Evolutionary conservation across 1,140 invertebrate species (phyloP).

Genomic region (Onthophagus taurus): DNA sequence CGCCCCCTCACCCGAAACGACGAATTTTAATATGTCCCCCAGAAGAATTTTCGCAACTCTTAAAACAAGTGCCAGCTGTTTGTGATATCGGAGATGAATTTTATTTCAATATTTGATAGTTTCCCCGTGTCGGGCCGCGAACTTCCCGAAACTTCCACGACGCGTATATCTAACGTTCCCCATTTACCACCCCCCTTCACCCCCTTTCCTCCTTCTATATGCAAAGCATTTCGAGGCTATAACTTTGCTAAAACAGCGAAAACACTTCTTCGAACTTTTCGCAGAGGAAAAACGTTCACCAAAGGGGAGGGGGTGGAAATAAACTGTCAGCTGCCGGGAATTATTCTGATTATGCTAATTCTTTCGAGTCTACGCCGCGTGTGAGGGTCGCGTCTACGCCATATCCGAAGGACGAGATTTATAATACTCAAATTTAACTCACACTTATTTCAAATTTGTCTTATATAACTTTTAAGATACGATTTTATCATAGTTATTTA

Average conservation of each 20-base stretch:
- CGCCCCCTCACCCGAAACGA: too few relatives aligned
- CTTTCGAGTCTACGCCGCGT: conserved; percentile 29
- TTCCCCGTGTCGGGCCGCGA: conserved; percentile 14
- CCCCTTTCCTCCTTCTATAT: conserved; percentile 28
- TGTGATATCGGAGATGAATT: conserved; percentile 38
- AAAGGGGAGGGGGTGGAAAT: conserved; percentile 28
- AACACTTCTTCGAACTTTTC: conserved; percentile 26
- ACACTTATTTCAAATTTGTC: too few relatives aligned
- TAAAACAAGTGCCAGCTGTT: conserved; percentile 38
- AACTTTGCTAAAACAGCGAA: conserved; percentile 33
- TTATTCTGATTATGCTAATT: conserved; percentile 39
- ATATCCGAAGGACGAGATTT: too few relatives aligned
- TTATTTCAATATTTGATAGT: conserved; percentile 41
- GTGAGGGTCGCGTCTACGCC: too few relatives aligned
- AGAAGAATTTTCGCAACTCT: conserved; percentile 37
- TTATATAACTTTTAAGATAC: too few relatives aligned
- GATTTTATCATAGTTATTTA: too few relatives aligned
- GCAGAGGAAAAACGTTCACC: conserved; percentile 14
- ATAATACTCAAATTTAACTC: too few relatives aligned
- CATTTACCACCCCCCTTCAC: too few relatives aligned
- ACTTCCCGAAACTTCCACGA: conserved; percentile 11
- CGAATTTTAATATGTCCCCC: conserved; percentile 36
- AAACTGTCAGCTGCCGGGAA: conserved; percentile 36
- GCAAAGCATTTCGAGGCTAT: conserved; percentile 31
- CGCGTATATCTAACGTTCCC: conserved; percentile 15